phyloP scores from a whole-genome alignment of 1,140 invertebrate genomes.

The Sweltsa coloradensis region DNA sequence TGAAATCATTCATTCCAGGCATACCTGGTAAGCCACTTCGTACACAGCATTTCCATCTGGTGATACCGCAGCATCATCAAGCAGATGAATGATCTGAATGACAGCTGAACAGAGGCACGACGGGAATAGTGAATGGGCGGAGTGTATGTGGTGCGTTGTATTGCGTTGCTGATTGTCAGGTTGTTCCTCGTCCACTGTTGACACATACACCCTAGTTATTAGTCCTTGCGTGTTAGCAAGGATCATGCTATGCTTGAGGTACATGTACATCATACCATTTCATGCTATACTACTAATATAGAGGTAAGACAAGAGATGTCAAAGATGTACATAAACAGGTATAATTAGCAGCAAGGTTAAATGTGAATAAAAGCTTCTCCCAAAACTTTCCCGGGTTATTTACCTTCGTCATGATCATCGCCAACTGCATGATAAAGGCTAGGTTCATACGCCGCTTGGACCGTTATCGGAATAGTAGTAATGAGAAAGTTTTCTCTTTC shows the following conservation, averaged over 20 bases:
- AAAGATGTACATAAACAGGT: no score
- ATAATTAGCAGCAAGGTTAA: no score
- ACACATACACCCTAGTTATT: neutral
- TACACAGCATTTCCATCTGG: constrained; percentile 85
- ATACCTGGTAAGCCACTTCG: constrained; percentile 76
- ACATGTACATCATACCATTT: no score
- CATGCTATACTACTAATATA: no score
- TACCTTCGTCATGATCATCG: constrained; percentile 80
- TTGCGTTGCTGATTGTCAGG: constrained; percentile 12
- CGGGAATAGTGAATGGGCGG: constrained; percentile 90
- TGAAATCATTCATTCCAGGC: neutral
- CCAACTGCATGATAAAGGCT: constrained; percentile 70
- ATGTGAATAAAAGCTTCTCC: no score
- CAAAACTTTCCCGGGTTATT: no score
- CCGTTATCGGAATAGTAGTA: constrained; percentile 90
- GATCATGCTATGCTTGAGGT: no score
- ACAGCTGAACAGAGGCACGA: constrained; percentile 92
- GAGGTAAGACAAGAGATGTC: no score
- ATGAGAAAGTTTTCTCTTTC: constrained; percentile 94
- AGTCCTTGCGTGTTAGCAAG: neutral
- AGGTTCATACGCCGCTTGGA: constrained; percentile 92
- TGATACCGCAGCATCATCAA: constrained; percentile 93
- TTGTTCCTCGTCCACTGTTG: constrained; percentile 22
- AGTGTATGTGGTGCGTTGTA: constrained; percentile 61
- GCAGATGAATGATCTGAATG: constrained; percentile 82